These are phyloP conservation scores for Cheilosia urbana DNA, from an alignment of 2,888 invertebrate genomes.

Conservation along the genomic window DNA sequence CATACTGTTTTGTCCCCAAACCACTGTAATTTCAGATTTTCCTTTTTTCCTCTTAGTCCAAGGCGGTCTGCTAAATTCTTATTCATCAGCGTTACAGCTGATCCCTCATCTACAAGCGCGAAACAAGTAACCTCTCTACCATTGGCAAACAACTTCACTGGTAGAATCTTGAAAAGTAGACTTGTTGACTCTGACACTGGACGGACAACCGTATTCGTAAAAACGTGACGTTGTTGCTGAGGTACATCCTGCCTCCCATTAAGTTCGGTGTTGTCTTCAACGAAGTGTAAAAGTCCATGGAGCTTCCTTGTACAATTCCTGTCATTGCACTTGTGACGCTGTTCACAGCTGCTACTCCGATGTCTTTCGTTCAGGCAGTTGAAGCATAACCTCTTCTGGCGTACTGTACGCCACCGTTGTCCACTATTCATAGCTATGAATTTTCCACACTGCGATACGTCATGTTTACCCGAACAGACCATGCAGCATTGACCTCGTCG, in stretches of 20 bases:
- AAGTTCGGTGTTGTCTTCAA: neutral
- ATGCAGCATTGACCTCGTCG: neutral
- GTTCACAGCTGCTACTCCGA: slow-evolving; percentile 30
- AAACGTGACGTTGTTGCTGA: neutral
- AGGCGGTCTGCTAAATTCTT: slow-evolving; percentile 28
- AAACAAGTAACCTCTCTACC: slow-evolving; percentile 22
- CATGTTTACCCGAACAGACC: neutral
- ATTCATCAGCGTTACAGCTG: slow-evolving; percentile 49
- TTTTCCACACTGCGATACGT: neutral
- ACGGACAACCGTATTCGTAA: neutral
- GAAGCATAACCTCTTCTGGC: slow-evolving; percentile 37
- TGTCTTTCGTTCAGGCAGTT: slow-evolving; percentile 34
- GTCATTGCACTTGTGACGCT: slow-evolving; percentile 10
- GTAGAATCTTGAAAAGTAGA: slow-evolving; percentile 51
- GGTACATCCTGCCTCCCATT: neutral
- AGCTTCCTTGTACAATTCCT: slow-evolving; percentile 3
- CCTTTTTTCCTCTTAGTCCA: slow-evolving; percentile 32
- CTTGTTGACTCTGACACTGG: neutral
- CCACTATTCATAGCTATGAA: neutral
- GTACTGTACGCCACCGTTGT: slow-evolving; percentile 34
- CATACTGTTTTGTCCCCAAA: too few species aligned
- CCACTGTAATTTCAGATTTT: slow-evolving; percentile 56
- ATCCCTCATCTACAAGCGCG: slow-evolving; percentile 64
- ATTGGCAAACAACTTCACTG: slow-evolving; percentile 57
- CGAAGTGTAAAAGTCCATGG: slow-evolving; percentile 2